Evolutionary conservation across 2,113 vertebrate genomes (phyloP).

Genomic region (Antigone vipio): DNA sequence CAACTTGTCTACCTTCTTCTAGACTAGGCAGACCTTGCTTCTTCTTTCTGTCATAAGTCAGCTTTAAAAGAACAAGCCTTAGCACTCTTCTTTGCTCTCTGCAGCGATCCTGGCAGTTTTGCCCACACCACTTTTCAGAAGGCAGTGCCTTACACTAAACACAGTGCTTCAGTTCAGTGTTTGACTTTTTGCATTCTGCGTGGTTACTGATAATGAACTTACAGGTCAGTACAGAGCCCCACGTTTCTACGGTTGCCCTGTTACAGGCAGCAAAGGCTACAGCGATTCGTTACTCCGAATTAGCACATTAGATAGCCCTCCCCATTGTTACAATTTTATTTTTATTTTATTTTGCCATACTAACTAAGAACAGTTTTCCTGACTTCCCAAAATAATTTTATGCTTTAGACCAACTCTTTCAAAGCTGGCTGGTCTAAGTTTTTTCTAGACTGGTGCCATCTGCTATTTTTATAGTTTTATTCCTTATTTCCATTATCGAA

Average conservation of each 20-base stretch:
- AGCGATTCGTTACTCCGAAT: neutral
- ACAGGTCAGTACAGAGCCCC: neutral
- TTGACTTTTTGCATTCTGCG: neutral
- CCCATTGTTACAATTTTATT: neutral
- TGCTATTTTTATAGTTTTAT: neutral
- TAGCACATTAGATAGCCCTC: neutral
- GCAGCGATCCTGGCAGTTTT: neutral
- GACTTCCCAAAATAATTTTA: neutral
- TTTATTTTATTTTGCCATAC: neutral
- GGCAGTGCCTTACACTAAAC: neutral
- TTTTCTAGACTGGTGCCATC: neutral
- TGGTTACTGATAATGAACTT: neutral
- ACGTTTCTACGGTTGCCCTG: accelerated
- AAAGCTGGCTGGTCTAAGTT: neutral
- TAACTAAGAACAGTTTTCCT: neutral
- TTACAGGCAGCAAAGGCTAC: neutral
- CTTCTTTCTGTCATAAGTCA: neutral
- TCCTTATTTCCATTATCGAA: conserved; percentile 5
- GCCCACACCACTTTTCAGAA: neutral
- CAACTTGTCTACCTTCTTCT: neutral
- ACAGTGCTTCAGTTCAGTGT: neutral
- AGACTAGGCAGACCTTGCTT: neutral
- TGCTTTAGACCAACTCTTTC: neutral
- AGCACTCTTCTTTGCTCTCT: neutral
- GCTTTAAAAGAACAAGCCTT: neutral